These are phyloP conservation scores for Cricetomys ansorgei DNA, from an alignment of 2,113 vertebrate species.

Conservation along the genomic window DNA sequence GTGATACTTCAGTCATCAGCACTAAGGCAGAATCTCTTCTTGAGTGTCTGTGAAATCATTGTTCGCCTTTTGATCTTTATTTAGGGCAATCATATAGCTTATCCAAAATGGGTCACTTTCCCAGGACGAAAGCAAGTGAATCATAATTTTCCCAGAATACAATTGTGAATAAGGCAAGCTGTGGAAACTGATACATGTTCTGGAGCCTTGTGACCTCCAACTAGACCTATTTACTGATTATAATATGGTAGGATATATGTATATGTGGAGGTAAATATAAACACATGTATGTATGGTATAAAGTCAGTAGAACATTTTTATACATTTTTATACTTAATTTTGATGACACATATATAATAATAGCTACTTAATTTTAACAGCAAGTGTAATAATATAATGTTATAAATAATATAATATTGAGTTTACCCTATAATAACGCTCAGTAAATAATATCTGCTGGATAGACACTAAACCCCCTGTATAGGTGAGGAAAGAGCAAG, in stretches of 20 bases:
- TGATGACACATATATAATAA: neutral
- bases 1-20: neutral
- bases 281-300: neutral
- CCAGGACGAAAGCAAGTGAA: neutral
- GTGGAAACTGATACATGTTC: neutral
- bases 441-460: neutral
- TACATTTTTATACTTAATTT: neutral
- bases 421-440: neutral
- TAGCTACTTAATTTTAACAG: too few relatives aligned
- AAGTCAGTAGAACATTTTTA: neutral
- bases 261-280: neutral
- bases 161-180: neutral
- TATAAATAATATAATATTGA: too few relatives aligned
- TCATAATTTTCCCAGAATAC: neutral
- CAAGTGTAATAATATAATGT: too few relatives aligned
- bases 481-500: neutral
- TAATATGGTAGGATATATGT: neutral
- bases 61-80: neutral
- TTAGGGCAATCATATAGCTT: conserved; percentile 19
- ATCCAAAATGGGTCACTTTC: neutral
- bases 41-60: neutral
- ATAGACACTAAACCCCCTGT: neutral
- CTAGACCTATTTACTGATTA: neutral
- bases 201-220: neutral
- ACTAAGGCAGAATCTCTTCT: neutral